Evolutionary conservation across 1,140 invertebrate species (phyloP).

Genomic region (Achroia grisella): DNA sequence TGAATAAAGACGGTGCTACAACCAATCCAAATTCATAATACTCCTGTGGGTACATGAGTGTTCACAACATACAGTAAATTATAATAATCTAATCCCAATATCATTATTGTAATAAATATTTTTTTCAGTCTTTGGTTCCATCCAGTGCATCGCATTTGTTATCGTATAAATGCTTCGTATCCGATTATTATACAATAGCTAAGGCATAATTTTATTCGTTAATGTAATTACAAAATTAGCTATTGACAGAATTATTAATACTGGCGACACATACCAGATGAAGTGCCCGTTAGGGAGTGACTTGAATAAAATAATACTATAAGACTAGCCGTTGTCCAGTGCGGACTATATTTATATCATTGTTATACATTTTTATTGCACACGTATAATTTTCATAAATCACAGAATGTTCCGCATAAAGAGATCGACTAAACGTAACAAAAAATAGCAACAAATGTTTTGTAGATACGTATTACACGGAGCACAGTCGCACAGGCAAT

Average conservation of each 20-base stretch:
- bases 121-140: constrained; percentile 64
- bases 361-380: constrained; percentile 44
- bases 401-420: constrained; percentile 44
- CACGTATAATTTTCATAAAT: constrained; percentile 42
- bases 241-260: constrained; percentile 10
- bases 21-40: too few species aligned
- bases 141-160: constrained; percentile 48
- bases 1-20: too few species aligned
- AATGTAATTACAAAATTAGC: constrained; percentile 8
- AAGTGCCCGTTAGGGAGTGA: constrained; percentile 13
- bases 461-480: too few species aligned
- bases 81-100: constrained; percentile 61
- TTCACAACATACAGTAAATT: constrained; percentile 36
- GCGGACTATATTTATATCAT: constrained; percentile 21
- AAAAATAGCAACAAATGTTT: constrained; percentile 3
- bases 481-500: too few species aligned
- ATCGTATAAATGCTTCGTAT: constrained; percentile 34
- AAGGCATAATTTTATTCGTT: constrained; percentile 43
- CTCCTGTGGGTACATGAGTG: constrained; percentile 5
- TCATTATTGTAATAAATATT: constrained; percentile 63
- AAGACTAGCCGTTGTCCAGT: constrained; percentile 35
- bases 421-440: constrained; percentile 31
- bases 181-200: constrained; percentile 31
- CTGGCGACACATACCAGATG: constrained; percentile 39
- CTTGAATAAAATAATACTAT: constrained; percentile 24